Conservation (phyloP, 2,113 vertebrate species). For the Lampris megalopsis region DNA sequence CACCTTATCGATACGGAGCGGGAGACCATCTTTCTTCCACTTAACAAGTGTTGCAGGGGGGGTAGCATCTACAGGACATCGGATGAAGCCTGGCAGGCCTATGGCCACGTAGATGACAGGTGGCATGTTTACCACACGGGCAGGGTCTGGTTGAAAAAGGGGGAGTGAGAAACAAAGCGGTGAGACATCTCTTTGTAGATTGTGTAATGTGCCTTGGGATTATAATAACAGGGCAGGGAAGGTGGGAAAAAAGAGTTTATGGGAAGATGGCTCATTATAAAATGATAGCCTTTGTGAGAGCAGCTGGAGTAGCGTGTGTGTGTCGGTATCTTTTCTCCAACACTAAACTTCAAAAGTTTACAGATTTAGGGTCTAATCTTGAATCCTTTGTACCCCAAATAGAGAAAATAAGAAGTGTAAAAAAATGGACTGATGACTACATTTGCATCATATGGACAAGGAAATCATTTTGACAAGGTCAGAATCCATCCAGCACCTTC, state of each 20-base stretch:
- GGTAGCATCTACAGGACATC: constrained; percentile 95
- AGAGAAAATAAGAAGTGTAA: neutral
- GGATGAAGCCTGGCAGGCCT: constrained; percentile 95
- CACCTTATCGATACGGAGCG: constrained; percentile 96
- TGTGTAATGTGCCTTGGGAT: constrained; percentile 13
- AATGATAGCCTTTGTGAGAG: constrained; percentile 10
- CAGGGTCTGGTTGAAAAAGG: constrained; percentile 85
- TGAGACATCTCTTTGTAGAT: constrained; percentile 4
- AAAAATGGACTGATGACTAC: neutral
- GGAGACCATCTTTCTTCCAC: constrained; percentile 97
- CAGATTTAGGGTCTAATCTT: neutral
- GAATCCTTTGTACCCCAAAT: neutral
- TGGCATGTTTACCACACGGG: constrained; percentile 97
- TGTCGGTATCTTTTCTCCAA: neutral
- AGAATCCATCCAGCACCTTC: too few species aligned
- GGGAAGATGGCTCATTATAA: constrained; percentile 22
- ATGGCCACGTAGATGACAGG: constrained; percentile 94
- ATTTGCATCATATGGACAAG: too few species aligned
- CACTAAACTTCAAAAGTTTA: neutral
- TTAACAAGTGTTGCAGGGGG: constrained; percentile 94
- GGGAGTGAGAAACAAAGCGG: neutral
- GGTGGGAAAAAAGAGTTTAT: constrained; percentile 17
- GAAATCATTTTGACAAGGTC: too few species aligned
- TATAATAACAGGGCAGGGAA: neutral
- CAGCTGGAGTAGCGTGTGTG: constrained; percentile 25